Evolutionary conservation across 1,140 invertebrate species (phyloP), one percentile per base, ranked within the genome.

Genomic region (Sinella curviseta): DNA sequence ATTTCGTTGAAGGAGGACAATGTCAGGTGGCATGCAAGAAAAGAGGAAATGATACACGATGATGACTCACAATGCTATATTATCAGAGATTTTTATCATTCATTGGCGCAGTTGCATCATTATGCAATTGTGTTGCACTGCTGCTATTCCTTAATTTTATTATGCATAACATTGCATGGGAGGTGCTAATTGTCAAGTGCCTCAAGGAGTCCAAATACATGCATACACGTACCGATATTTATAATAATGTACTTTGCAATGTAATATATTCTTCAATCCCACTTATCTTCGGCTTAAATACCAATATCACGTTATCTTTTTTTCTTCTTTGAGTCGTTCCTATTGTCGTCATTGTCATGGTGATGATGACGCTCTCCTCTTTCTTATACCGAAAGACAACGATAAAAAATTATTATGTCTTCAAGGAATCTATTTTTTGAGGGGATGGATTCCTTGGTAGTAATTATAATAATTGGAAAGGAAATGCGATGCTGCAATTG

Each of bases 181-280:
- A 70, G 65, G 65, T 70, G 65, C 65, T 70, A 70, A 70, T 70
- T 70, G 65, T 14, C 31, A n/a, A 70, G 65, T 70, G 65, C 65
- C 65, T 70, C 31, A 70, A 30, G 65, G 65, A 12, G 8, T 24
- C 31, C 65, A 70, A 31, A 70, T 70, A 70, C 65, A n/a, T 70
- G 3, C n/a, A 33, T n/a, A 70, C 14, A n/a, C 24, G 14, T 26
- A 60, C 24, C 14, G 14, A 60, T 17, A 60, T 48, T 8, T 48
- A 8, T 8, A 17, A 48, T 48, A 48, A 48, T 48, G 39, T n/a
- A 48, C 39, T 48, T 17, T 48, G 39, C 17, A 48, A 8, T 48
- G 4, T 48, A 48, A 48, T 8, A 17, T 17, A 48, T 48, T 48
- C 39, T 8, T 8, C 39, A 4, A 48, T 48, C 39, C 39, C 17